Conservation (phyloP, 1,140 invertebrate genomes). For the Caenorhabditis tropicalis region DNA sequence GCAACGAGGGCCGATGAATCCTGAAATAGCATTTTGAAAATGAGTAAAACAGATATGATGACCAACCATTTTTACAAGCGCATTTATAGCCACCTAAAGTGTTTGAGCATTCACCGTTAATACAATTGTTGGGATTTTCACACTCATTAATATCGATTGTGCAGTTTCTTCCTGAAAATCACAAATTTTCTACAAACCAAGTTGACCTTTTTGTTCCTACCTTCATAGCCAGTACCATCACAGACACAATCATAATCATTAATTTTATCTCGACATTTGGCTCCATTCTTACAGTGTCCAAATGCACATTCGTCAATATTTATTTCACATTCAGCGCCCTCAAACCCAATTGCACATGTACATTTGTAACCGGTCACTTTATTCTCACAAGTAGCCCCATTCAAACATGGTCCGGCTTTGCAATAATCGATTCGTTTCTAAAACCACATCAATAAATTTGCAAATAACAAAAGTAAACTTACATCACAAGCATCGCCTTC, state of each 20-base stretch:
- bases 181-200: neutral
- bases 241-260: slow-evolving; percentile 69
- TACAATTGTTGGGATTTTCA: slow-evolving; percentile 56
- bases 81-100: slow-evolving; percentile 64
- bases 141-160: slow-evolving; percentile 68
- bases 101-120: slow-evolving; percentile 64
- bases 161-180: slow-evolving; percentile 60
- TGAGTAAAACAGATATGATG: neutral
- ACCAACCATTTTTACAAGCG: slow-evolving; percentile 47
- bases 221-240: slow-evolving; percentile 63
- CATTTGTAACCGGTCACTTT: slow-evolving; percentile 62
- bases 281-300: slow-evolving; percentile 59
- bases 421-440: slow-evolving; percentile 67
- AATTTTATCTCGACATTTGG: slow-evolving; percentile 66
- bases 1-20: slow-evolving; percentile 65
- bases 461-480: neutral
- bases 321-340: slow-evolving; percentile 62
- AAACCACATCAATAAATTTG: neutral
- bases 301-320: slow-evolving; percentile 69
- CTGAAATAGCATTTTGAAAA: slow-evolving; percentile 22
- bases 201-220: neutral
- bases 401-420: slow-evolving; percentile 63
- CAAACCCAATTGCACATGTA: slow-evolving; percentile 65
- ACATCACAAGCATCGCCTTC: slow-evolving; percentile 72
- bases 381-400: slow-evolving; percentile 64